Conservation (phyloP, 2,888 invertebrate genomes). For the Saturnia japonica region DNA sequence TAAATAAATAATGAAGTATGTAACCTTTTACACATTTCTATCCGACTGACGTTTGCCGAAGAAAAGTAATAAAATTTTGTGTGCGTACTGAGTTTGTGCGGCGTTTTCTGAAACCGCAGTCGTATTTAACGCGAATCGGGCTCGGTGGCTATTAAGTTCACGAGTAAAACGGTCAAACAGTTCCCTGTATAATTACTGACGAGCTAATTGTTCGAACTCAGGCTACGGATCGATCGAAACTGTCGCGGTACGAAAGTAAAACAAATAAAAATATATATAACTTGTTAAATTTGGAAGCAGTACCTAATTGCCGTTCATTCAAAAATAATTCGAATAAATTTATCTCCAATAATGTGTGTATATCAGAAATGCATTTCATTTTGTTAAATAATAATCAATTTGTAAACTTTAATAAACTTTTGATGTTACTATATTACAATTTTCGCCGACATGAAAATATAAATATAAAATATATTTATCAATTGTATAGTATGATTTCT, state of each 20-base stretch:
- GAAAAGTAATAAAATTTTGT: background rate
- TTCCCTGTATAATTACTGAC: conserved; percentile 64
- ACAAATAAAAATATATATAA: conserved; percentile 8
- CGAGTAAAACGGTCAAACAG: conserved; percentile 56
- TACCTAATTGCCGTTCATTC: background rate
- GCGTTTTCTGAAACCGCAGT: conserved; percentile 40
- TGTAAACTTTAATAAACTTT: no score
- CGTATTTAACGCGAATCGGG: conserved; percentile 59
- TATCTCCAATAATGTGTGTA: no score
- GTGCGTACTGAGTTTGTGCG: conserved; percentile 24
- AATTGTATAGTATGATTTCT: no score
- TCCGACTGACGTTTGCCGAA: background rate
- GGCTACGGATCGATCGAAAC: conserved; percentile 43
- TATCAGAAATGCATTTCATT: no score
- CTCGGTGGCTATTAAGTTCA: conserved; percentile 53
- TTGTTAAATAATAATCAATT: no score
- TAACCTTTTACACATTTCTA: no score
- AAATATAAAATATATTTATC: no score
- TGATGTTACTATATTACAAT: no score
- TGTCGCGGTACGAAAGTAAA: conserved; percentile 27
- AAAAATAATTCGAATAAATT: no score
- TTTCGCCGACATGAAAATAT: no score
- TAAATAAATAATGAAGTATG: no score
- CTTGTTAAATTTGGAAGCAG: conserved; percentile 1
- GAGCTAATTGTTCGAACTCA: conserved; percentile 61